Evolutionary conservation across 1,140 invertebrate genomes (phyloP).

Genomic region (Drosophila pectinifera): DNA sequence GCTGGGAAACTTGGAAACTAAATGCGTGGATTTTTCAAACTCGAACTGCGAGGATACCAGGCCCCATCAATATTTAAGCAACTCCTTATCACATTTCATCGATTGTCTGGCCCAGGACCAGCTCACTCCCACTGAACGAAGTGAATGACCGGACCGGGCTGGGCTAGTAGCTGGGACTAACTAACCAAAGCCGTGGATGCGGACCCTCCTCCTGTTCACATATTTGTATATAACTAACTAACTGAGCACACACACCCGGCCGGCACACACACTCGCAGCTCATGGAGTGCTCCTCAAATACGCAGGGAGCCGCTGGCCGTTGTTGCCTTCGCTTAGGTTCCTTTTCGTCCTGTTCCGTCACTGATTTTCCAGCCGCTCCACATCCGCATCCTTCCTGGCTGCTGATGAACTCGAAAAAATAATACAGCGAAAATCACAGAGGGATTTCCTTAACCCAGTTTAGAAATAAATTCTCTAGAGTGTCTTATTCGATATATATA

Average conservation of each 20-base stretch:
- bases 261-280: neutral
- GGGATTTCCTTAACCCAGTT: neutral
- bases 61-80: constrained; percentile 5
- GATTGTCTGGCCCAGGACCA: constrained; percentile 10
- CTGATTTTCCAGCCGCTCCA: constrained; percentile 8
- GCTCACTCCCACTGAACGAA: neutral
- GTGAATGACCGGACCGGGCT: constrained; percentile 25
- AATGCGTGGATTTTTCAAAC: no score
- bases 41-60: no score
- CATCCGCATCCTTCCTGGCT: constrained; percentile 8
- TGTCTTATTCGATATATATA: neutral
- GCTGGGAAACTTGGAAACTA: neutral
- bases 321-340: constrained; percentile 29
- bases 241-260: constrained; percentile 32
- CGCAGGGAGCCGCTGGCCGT: constrained; percentile 38
- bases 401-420: neutral
- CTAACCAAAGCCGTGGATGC: constrained; percentile 18
- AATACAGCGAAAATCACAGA: neutral
- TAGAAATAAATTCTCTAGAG: neutral
- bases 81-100: constrained; percentile 21
- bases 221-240: constrained; percentile 79
- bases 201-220: constrained; percentile 52
- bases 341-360: constrained; percentile 22
- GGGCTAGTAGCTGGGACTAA: constrained; percentile 33
- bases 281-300: constrained; percentile 62